A percentile compares a stretch with the other conserved stretches of the same genome.
Conservation (phyloP, 2,888 invertebrate genomes). For the Plagodis dolabraria region DNA sequence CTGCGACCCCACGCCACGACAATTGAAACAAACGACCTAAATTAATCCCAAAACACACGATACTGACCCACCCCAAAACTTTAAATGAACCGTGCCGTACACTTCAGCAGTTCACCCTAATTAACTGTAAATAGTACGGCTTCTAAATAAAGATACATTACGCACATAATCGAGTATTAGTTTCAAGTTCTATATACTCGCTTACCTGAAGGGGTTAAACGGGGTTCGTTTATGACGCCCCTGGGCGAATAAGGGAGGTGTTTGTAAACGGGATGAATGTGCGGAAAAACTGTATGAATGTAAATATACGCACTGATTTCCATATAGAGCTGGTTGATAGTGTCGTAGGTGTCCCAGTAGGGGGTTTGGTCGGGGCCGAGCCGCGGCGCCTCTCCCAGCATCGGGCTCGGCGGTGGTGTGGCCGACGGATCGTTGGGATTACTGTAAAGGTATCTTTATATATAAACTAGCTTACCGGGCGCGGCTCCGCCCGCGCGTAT, state of each 20-base stretch:
- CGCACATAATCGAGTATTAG: slow-evolving; percentile 24
- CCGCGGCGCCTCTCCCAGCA: slow-evolving; percentile 69
- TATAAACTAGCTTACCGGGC: no score
- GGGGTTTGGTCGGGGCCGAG: slow-evolving; percentile 84
- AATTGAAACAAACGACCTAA: slow-evolving; percentile 60
- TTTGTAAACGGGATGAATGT: slow-evolving; percentile 21
- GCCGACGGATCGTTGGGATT: slow-evolving; percentile 87
- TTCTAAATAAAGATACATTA: slow-evolving; percentile 27
- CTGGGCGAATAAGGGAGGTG: slow-evolving; percentile 18
- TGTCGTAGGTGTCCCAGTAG: slow-evolving; percentile 96
- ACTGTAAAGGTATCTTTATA: slow-evolving; percentile 58
- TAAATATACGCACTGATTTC: slow-evolving; percentile 87
- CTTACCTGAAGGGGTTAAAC: slow-evolving; percentile 24
- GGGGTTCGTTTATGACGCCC: slow-evolving; percentile 27
- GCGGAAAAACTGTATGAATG: slow-evolving; percentile 30
- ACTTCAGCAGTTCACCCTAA: slow-evolving; percentile 27
- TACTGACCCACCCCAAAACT: slow-evolving; percentile 55
- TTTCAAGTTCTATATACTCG: slow-evolving; percentile 21
- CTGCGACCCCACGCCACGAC: slow-evolving; percentile 62
- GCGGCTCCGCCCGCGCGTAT: no score
- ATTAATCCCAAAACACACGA: slow-evolving; percentile 43
- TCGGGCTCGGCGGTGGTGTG: slow-evolving; percentile 83
- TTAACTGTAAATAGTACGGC: slow-evolving; percentile 29
- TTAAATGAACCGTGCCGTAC: slow-evolving; percentile 45
- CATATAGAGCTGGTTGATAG: slow-evolving; percentile 95